A percentile compares a stretch with the other conserved stretches of the same genome.
Evolutionary conservation across 2,113 vertebrate genomes (phyloP).

Genomic region (Pagrus major): DNA sequence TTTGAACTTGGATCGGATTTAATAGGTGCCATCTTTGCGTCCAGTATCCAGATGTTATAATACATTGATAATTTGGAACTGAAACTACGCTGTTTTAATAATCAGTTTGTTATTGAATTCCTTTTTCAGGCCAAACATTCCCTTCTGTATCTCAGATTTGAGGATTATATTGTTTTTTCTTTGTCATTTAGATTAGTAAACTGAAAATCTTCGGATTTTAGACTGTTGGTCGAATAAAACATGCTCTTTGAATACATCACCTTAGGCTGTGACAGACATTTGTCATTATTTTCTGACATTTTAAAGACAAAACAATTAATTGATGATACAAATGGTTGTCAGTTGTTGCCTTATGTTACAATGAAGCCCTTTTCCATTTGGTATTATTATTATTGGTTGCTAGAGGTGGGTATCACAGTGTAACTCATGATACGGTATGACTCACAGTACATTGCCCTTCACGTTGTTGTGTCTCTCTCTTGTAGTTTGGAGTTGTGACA

Average conservation of each 20-base stretch:
- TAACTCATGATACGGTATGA: too few species aligned
- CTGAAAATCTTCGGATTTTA: background rate
- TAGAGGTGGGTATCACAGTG: too few species aligned
- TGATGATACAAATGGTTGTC: background rate
- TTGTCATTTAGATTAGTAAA: background rate
- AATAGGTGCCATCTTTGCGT: too few species aligned
- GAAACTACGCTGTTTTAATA: too few species aligned
- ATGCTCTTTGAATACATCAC: background rate
- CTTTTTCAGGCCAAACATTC: background rate
- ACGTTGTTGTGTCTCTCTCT: slow-evolving; percentile 1
- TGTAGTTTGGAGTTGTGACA: slow-evolving; percentile 59
- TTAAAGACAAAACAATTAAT: background rate
- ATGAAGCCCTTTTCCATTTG: too few species aligned
- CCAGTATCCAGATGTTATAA: too few species aligned
- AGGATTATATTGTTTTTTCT: background rate
- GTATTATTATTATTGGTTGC: too few species aligned
- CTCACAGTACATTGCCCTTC: too few species aligned
- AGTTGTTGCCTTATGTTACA: background rate
- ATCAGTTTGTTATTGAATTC: too few species aligned
- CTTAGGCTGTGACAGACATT: background rate
- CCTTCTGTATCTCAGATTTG: background rate
- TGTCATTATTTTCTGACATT: background rate
- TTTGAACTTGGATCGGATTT: too few species aligned
- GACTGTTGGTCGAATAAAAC: too few species aligned
- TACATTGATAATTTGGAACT: background rate